Base-by-base conservation (phyloP, 2,888 invertebrate species). In the Conus canariensis region DNA sequence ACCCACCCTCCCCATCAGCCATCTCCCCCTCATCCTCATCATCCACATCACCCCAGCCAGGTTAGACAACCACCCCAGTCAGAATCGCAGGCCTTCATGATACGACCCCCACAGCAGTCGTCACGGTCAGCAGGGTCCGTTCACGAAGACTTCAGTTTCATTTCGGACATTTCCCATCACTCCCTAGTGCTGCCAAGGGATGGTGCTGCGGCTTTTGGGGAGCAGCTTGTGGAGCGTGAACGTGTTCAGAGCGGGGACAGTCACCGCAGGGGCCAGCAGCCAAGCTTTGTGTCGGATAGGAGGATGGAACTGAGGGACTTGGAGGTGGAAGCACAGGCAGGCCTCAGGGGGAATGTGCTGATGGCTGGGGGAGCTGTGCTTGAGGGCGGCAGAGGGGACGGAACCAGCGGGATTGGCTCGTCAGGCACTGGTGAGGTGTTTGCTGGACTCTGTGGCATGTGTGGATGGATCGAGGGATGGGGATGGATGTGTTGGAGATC, bases 101-200 rank as follows among this genome's bases (percentile, higher is more conserved):
- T 94, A 25, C 90, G 93, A 67, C 94, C 94, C 45, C 94, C 94
- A 10, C 94, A 94, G 58, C 94, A 94, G 77, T 91, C 92, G 87
- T 91, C 90, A 30, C 93, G 92, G 8, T 10, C 89, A 2, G 22
- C 85, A 1, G 30, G 59, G 0, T 59, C 30, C 56, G 67, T n/a
- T 7, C n/a, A 87, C 67, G 87, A 83, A 10, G 87, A 70, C 58
- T 80, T 90, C 58, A 89, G 85, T 30, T 85, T 90, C 56, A 6
- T 88, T 8, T 74, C 85, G 3, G 85, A 85, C 88, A 58, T 90
- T 30, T 45, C 67, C 25, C 88, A 58, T 22, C 56, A 56, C 19
- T 45, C 56, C 56, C 6, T 45, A 56, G 56, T 2, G 45, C 0
- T 8, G 64, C 25, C 56, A 74, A 16, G 45, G 22, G 58, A 6